Percentiles rank a stretch among this genome's conserved stretches.
These are phyloP conservation scores for Erethizon dorsatum DNA, from an alignment of 2,797 vertebrate genomes.

Conservation along the genomic window DNA sequence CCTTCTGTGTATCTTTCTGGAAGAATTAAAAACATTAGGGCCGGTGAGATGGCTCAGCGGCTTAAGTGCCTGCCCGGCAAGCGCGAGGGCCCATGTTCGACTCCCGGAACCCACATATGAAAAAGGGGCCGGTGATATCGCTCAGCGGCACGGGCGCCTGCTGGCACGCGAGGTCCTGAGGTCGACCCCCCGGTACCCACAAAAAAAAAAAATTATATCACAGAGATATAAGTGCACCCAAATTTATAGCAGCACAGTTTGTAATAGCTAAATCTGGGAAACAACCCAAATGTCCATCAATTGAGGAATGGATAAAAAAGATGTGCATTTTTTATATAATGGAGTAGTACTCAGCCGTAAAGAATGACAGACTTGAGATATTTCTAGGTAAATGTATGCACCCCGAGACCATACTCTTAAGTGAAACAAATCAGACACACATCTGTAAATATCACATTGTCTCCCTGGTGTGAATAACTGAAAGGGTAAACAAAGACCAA, in stretches of 20 bases:
- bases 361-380: not conserved
- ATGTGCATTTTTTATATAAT: not conserved
- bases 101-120: too few species aligned
- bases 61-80: too few species aligned
- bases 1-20: not conserved
- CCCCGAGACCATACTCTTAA: not conserved
- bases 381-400: not conserved
- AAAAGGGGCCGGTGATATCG: too few species aligned
- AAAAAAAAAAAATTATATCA: not conserved
- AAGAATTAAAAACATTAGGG: not conserved
- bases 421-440: not conserved
- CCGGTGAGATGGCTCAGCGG: too few species aligned
- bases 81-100: too few species aligned
- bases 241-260: not conserved
- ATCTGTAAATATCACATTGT: not conserved
- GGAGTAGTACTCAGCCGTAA: not conserved
- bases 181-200: too few species aligned
- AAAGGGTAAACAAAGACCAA: not conserved
- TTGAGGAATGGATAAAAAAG: not conserved
- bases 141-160: too few species aligned
- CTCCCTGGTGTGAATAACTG: not conserved
- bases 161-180: too few species aligned
- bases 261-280: not conserved
- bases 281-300: not conserved
- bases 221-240: not conserved